These are phyloP conservation scores for Phortica okadai DNA, from an alignment of 2,888 invertebrate species.

Conservation along the genomic window DNA sequence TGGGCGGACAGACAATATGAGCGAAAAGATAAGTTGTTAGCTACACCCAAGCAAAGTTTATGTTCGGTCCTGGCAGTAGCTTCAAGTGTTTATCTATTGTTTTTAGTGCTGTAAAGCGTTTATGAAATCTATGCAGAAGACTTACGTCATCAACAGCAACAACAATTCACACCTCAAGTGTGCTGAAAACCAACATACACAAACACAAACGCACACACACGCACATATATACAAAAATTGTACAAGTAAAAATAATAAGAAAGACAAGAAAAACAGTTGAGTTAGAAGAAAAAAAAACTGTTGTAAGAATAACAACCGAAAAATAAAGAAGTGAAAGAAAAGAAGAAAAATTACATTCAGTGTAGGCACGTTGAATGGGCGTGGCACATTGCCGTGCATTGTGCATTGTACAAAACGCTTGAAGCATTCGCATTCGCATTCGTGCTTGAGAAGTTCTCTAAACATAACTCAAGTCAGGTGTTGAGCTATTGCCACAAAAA, in stretches of 20 bases:
- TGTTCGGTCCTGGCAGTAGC: background rate
- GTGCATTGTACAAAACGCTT: slow-evolving; percentile 35
- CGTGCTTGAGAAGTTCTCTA: slow-evolving; percentile 69
- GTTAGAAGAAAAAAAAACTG: slow-evolving; percentile 33
- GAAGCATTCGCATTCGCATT: slow-evolving; percentile 53
- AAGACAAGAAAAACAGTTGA: background rate
- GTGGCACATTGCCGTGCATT: background rate
- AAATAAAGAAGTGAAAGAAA: background rate
- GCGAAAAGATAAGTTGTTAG: too few relatives aligned
- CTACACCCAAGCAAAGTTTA: too few relatives aligned
- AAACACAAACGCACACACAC: slow-evolving; percentile 37
- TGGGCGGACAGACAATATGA: too few relatives aligned
- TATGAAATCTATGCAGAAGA: slow-evolving; percentile 30
- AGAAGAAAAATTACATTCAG: background rate
- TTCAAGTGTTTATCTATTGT: slow-evolving; percentile 22
- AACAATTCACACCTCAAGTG: slow-evolving; percentile 62
- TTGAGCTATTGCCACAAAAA: slow-evolving; percentile 14
- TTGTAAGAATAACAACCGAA: slow-evolving; percentile 12
- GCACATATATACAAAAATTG: background rate
- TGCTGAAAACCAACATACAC: slow-evolving; percentile 61
- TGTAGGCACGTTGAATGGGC: background rate
- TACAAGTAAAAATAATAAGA: slow-evolving; percentile 44
- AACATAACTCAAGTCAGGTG: slow-evolving; percentile 58
- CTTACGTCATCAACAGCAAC: slow-evolving; percentile 53
- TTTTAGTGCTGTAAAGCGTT: slow-evolving; percentile 10